Evolutionary conservation across 2,888 invertebrate genomes (phyloP).

Genomic region (Lasioglossum vierecki): DNA sequence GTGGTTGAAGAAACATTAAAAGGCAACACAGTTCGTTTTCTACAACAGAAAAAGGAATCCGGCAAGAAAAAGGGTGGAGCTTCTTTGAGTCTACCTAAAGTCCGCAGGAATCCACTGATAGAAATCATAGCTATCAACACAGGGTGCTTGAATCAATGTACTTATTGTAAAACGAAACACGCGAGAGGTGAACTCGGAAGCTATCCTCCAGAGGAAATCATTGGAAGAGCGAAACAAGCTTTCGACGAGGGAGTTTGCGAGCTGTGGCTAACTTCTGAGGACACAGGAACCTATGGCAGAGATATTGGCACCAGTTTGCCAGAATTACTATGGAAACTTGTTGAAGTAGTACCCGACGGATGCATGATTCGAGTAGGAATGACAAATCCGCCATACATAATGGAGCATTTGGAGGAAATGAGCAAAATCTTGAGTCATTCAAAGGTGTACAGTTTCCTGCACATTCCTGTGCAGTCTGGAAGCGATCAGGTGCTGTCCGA

Average conservation of each 20-base stretch:
- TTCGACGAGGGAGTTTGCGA: slow-evolving; percentile 97
- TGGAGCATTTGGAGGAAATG: slow-evolving; percentile 96
- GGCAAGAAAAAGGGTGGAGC: slow-evolving; percentile 95
- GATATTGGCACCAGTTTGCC: slow-evolving; percentile 96
- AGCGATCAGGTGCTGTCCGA: slow-evolving; percentile 96
- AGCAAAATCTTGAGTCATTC: slow-evolving; percentile 94
- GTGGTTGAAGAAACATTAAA: slow-evolving; percentile 99
- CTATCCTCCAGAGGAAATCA: slow-evolving; percentile 95
- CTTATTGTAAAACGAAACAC: slow-evolving; percentile 99
- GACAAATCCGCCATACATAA: slow-evolving; percentile 99
- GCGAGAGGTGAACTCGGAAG: slow-evolving; percentile 98
- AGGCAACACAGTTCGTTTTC: slow-evolving; percentile 90
- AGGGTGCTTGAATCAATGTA: slow-evolving; percentile 98
- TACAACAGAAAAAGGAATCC: slow-evolving; percentile 92
- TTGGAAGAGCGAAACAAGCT: slow-evolving; percentile 93
- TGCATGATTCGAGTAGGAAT: slow-evolving; percentile 96
- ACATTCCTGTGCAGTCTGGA: slow-evolving; percentile 99
- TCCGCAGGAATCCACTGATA: slow-evolving; percentile 96
- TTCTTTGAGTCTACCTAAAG: slow-evolving; percentile 94
- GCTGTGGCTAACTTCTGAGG: slow-evolving; percentile 99
- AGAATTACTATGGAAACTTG: slow-evolving; percentile 92
- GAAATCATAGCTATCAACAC: slow-evolving; percentile 99
- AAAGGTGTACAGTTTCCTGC: slow-evolving; percentile 96
- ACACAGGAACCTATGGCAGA: slow-evolving; percentile 98
- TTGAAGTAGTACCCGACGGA: slow-evolving; percentile 90